Conservation (phyloP, 1,140 invertebrate genomes). For the Pseudomyrmex sp. region DNA sequence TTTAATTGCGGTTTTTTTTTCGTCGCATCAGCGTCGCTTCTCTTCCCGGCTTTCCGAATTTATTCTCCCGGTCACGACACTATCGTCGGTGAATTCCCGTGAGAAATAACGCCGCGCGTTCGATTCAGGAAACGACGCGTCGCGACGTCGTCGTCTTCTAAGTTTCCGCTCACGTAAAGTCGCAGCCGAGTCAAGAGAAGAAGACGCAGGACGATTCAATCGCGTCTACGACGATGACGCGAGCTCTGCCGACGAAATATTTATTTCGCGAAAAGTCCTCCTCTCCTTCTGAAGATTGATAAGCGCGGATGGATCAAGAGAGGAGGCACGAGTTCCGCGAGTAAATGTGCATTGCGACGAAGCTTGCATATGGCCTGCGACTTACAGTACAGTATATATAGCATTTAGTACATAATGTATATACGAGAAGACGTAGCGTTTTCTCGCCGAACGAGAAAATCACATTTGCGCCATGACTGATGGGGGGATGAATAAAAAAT, state of each 20-base stretch:
- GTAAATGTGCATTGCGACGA: conserved; percentile 41
- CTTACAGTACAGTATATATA: background rate
- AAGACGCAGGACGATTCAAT: conserved; percentile 43
- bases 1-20: conserved; percentile 2
- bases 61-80: conserved; percentile 19
- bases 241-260: conserved; percentile 43
- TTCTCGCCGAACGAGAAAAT: background rate
- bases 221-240: conserved; percentile 12
- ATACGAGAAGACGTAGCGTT: conserved; percentile 3
- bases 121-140: background rate
- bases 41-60: conserved; percentile 16
- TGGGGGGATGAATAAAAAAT: conserved; percentile 43
- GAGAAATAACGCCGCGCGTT: conserved; percentile 32
- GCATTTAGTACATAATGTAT: background rate
- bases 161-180: conserved; percentile 48
- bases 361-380: background rate
- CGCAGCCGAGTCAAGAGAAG: background rate
- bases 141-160: background rate
- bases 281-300: conserved; percentile 32
- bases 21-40: background rate
- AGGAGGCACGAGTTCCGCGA: conserved; percentile 9
- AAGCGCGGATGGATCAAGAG: conserved; percentile 12
- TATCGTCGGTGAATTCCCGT: background rate
- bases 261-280: conserved; percentile 42
- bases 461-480: conserved; percentile 1